A percentile compares a stretch with the other conserved stretches of the same genome.
These are phyloP conservation scores for Serrognathus titanus DNA, from an alignment of 2,888 invertebrate genomes.

Conservation along the genomic window DNA sequence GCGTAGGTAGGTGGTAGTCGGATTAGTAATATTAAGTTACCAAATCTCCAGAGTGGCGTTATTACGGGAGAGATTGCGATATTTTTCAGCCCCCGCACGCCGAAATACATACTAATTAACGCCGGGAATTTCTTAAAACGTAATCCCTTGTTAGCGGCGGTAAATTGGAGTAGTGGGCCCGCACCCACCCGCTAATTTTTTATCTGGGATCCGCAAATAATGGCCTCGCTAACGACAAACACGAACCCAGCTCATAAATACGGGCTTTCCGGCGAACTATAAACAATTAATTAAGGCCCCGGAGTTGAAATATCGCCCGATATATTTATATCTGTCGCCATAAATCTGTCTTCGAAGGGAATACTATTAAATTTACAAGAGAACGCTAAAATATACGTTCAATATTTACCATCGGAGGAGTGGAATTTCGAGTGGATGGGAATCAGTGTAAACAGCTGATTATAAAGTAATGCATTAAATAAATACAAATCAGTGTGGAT, in stretches of 20 bases:
- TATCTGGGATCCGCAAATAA: slow-evolving; percentile 1
- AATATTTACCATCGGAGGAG: too few species aligned
- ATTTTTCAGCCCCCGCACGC: slow-evolving; percentile 26
- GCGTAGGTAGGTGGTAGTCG: neutral
- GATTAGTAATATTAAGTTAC: neutral
- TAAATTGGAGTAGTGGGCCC: slow-evolving; percentile 21
- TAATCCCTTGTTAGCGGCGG: slow-evolving; percentile 33
- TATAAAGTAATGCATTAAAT: too few species aligned
- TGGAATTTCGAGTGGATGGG: too few species aligned
- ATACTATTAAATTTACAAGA: neutral
- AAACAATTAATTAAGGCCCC: slow-evolving; percentile 34
- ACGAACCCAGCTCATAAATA: slow-evolving; percentile 24
- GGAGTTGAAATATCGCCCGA: slow-evolving; percentile 30
- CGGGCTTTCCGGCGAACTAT: slow-evolving; percentile 29
- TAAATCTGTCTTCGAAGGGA: slow-evolving; percentile 22
- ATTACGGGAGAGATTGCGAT: slow-evolving; percentile 16
- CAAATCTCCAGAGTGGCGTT: neutral
- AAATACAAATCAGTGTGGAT: too few species aligned
- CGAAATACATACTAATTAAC: slow-evolving; percentile 34
- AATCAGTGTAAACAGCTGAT: too few species aligned
- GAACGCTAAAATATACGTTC: neutral
- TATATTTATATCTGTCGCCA: slow-evolving; percentile 24
- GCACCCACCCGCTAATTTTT: slow-evolving; percentile 19
- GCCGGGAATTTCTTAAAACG: slow-evolving; percentile 31
- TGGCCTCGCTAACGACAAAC: slow-evolving; percentile 3